These are phyloP conservation scores for Ctenochaetus hawaiiensis DNA, from an alignment of 2,797 vertebrate genomes.

Conservation along the genomic window DNA sequence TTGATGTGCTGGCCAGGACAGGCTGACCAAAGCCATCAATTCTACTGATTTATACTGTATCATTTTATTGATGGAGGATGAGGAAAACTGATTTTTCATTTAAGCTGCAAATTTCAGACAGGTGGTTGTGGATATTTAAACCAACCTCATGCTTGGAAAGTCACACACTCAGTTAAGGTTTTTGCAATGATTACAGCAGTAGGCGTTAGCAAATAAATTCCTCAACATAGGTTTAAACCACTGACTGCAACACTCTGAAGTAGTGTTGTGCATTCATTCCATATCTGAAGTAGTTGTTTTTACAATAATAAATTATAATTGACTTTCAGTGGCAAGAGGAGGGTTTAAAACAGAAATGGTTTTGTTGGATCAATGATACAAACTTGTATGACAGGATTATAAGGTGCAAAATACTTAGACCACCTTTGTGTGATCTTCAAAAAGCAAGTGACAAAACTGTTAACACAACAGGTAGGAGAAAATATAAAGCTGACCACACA, in stretches of 20 bases:
- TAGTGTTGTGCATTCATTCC: constrained; percentile 13
- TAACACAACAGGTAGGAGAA: background rate
- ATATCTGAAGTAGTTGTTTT: background rate
- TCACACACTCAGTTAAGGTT: background rate
- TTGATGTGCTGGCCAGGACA: background rate
- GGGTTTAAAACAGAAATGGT: background rate
- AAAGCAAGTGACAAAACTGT: background rate
- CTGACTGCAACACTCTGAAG: constrained; percentile 5
- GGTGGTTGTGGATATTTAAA: constrained; percentile 13
- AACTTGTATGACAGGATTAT: background rate
- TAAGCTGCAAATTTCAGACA: constrained; percentile 1
- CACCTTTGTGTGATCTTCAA: background rate
- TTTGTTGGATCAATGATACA: background rate
- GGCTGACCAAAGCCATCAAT: background rate
- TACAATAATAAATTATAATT: background rate
- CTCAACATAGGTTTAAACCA: constrained; percentile 1
- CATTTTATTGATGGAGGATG: constrained; percentile 3
- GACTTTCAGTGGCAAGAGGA: background rate
- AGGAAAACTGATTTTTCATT: background rate
- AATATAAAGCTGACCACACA: background rate
- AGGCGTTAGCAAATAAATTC: background rate
- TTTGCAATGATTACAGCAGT: constrained; percentile 9
- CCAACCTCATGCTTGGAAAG: constrained; percentile 12
- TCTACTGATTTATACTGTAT: background rate
- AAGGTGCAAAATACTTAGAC: background rate